Conservation (phyloP, 1,140 invertebrate genomes). For the Babylonia areolata region DNA sequence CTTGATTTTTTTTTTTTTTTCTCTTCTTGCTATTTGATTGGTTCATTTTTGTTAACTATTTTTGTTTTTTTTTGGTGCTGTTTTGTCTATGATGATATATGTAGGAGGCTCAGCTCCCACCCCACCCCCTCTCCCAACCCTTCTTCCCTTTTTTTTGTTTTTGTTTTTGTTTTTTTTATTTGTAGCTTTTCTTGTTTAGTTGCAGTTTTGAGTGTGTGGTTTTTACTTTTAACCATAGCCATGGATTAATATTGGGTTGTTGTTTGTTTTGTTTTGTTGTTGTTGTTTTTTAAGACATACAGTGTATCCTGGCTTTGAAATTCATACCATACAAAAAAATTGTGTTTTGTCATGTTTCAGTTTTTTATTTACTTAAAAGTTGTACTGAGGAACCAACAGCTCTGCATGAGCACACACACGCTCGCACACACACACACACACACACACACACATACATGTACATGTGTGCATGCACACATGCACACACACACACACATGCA, state of each 20-base stretch:
- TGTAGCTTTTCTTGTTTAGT: neutral
- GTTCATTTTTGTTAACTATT: constrained; percentile 13
- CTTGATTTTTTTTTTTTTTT: constrained; percentile 33
- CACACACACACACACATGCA: constrained; percentile 5
- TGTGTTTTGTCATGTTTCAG: no score
- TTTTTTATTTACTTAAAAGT: no score
- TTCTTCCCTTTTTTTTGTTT: neutral
- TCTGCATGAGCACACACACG: neutral
- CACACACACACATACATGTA: constrained; percentile 1
- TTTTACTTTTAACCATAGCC: neutral
- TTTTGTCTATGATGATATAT: neutral
- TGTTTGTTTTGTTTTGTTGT: neutral
- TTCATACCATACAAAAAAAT: no score
- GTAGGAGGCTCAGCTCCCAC: no score
- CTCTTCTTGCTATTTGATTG: constrained; percentile 37
- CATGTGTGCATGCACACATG: neutral
- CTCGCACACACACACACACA: no score
- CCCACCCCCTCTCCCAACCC: neutral
- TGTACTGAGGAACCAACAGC: no score
- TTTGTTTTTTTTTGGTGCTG: neutral
- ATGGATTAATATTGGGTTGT: neutral
- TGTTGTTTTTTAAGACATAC: neutral
- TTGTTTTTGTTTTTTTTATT: neutral
- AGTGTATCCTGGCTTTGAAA: no score
- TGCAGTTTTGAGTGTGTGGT: neutral